Evolutionary conservation across 2,888 invertebrate genomes (phyloP).

Genomic region (Phengaris alcon): DNA sequence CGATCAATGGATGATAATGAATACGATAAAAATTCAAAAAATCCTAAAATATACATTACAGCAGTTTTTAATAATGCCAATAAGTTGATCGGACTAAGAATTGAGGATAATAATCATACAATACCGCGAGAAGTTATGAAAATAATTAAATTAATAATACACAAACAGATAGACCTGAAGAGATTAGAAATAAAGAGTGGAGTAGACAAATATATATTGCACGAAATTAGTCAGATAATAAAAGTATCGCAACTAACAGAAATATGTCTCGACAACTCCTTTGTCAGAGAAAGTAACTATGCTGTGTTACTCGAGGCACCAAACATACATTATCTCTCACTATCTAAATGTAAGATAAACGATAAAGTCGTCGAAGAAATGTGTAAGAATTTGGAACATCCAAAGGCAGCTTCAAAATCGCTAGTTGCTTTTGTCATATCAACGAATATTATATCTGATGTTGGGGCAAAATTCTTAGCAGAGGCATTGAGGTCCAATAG

Average conservation of each 20-base stretch:
- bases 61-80: conserved; percentile 45
- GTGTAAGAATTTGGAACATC: conserved; percentile 42
- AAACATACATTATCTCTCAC: conserved; percentile 49
- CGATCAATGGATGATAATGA: conserved; percentile 37
- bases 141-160: conserved; percentile 47
- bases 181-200: conserved; percentile 49
- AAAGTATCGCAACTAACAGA: conserved; percentile 51
- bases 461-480: conserved; percentile 49
- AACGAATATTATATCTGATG: conserved; percentile 56
- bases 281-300: conserved; percentile 49
- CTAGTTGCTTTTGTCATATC: conserved; percentile 53
- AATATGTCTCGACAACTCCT: conserved; percentile 51
- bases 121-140: conserved; percentile 50
- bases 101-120: conserved; percentile 43
- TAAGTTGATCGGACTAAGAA: conserved; percentile 48
- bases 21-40: conserved; percentile 15
- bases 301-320: conserved; percentile 46
- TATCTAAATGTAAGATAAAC: conserved; percentile 52
- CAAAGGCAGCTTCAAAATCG: conserved; percentile 48
- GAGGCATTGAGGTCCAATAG: conserved; percentile 52
- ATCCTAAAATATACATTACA: conserved; percentile 40
- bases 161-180: conserved; percentile 46
- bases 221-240: conserved; percentile 52
- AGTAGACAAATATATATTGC: conserved; percentile 42
- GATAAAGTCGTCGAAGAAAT: conserved; percentile 49